A percentile compares a stretch with the other conserved stretches of the same genome.
Conservation (phyloP, 2,797 vertebrate species). For the Heliangelus exortis region DNA sequence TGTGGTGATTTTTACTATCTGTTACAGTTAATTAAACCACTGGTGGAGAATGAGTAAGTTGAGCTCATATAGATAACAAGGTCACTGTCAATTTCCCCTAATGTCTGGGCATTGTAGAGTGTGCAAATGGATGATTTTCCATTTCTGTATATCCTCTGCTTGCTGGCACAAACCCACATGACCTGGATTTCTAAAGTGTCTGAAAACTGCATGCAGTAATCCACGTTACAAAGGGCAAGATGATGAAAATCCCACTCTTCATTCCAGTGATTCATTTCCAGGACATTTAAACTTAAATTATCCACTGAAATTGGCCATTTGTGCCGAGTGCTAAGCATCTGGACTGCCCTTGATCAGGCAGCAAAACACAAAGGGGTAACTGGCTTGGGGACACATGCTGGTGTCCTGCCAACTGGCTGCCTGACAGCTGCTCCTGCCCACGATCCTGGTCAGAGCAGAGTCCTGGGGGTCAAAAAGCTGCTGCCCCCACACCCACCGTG, state of each 20-base stretch:
- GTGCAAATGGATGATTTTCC: not conserved
- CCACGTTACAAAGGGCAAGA: not conserved
- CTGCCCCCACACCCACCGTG: not conserved
- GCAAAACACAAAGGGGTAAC: not conserved
- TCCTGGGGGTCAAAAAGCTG: not conserved
- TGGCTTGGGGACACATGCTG: not conserved
- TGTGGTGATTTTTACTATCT: not conserved
- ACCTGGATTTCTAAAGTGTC: not conserved
- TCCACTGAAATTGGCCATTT: not conserved
- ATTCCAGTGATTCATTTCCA: not conserved
- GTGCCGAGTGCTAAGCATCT: not conserved
- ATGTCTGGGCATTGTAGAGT: not conserved
- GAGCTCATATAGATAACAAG: not conserved
- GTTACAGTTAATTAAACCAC: not conserved
- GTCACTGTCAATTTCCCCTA: not conserved
- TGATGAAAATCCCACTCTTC: not conserved
- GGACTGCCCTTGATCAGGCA: not conserved
- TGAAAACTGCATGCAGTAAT: not conserved
- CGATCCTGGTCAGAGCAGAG: not conserved
- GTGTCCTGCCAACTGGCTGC: not conserved
- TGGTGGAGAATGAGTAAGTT: not conserved
- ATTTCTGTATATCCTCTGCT: not conserved
- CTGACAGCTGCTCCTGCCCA: not conserved
- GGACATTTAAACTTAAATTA: not conserved
- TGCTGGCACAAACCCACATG: not conserved